phyloP scores from a whole-genome alignment of 2,797 vertebrate genomes.

The Adrianichthys oophorus region DNA sequence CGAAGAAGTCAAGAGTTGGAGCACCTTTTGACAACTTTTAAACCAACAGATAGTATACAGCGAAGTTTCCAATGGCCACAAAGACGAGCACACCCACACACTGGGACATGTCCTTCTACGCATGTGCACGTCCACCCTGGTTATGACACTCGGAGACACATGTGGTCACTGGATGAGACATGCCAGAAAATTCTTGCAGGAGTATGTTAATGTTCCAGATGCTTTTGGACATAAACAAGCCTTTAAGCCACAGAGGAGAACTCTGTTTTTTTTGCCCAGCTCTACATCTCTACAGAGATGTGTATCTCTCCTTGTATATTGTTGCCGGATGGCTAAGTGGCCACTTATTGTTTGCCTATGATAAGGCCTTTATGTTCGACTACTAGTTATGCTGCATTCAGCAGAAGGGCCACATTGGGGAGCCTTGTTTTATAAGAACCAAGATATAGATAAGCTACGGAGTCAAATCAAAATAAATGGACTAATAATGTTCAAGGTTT shows the following conservation, averaged over 20 bases:
- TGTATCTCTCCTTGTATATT: slow-evolving; percentile 62
- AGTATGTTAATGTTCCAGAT: slow-evolving; percentile 80
- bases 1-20: too few relatives aligned
- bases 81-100: slow-evolving; percentile 1
- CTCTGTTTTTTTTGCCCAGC: slow-evolving; percentile 64
- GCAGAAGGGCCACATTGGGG: slow-evolving; percentile 46
- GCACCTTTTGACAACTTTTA: too few relatives aligned
- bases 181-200: slow-evolving; percentile 73
- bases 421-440: slow-evolving; percentile 35
- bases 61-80: slow-evolving; percentile 1
- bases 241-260: slow-evolving; percentile 62
- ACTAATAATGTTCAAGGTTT: neutral
- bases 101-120: slow-evolving; percentile 13
- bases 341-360: slow-evolving; percentile 67
- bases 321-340: slow-evolving; percentile 62
- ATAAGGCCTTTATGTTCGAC: slow-evolving; percentile 66
- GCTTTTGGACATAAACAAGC: slow-evolving; percentile 74
- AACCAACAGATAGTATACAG: too few relatives aligned
- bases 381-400: slow-evolving; percentile 56
- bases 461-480: slow-evolving; percentile 1
- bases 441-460: slow-evolving; percentile 14
- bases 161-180: slow-evolving; percentile 63
- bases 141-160: slow-evolving; percentile 44
- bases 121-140: slow-evolving; percentile 22
- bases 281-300: slow-evolving; percentile 53